These are phyloP conservation scores for Saccopteryx bilineata DNA, from an alignment of 2,113 vertebrate species.

Conservation along the genomic window DNA sequence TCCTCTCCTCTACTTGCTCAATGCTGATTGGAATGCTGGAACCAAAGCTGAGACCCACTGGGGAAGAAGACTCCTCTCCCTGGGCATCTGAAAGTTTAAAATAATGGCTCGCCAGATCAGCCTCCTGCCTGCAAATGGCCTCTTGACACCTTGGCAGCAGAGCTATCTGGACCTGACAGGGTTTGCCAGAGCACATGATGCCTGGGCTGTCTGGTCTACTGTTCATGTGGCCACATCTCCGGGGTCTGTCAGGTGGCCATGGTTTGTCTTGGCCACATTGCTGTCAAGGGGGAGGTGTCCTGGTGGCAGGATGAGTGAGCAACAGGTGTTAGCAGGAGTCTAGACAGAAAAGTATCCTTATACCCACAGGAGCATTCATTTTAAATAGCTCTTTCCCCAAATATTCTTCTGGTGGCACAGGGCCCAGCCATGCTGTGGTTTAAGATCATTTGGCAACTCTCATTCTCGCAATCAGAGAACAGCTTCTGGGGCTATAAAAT, in stretches of 20 bases:
- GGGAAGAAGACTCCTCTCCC: not conserved
- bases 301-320: not conserved
- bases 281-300: constrained; percentile 25
- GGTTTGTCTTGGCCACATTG: constrained; percentile 20
- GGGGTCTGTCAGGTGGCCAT: constrained; percentile 6
- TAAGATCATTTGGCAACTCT: constrained; percentile 75
- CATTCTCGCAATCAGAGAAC: constrained; percentile 75
- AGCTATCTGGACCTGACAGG: not conserved
- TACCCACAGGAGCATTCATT: constrained; percentile 23
- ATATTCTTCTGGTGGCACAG: constrained; percentile 49
- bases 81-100: constrained; percentile 1
- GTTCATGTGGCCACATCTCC: fast-evolving
- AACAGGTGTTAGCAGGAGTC: constrained; percentile 56
- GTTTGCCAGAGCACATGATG: not conserved
- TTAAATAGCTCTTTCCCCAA: constrained; percentile 68
- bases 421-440: constrained; percentile 65
- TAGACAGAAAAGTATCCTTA: constrained; percentile 72
- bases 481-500: constrained; percentile 80
- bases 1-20: not conserved
- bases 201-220: not conserved
- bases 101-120: not conserved
- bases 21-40: not conserved
- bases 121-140: not conserved
- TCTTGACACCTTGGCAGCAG: constrained; percentile 49
- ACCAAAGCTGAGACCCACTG: not conserved